A percentile compares a stretch with the other conserved stretches of the same genome.
These are phyloP conservation scores for Lepeophtheirus nordmannii DNA, from an alignment of 2,888 invertebrate genomes.

Conservation along the genomic window DNA sequence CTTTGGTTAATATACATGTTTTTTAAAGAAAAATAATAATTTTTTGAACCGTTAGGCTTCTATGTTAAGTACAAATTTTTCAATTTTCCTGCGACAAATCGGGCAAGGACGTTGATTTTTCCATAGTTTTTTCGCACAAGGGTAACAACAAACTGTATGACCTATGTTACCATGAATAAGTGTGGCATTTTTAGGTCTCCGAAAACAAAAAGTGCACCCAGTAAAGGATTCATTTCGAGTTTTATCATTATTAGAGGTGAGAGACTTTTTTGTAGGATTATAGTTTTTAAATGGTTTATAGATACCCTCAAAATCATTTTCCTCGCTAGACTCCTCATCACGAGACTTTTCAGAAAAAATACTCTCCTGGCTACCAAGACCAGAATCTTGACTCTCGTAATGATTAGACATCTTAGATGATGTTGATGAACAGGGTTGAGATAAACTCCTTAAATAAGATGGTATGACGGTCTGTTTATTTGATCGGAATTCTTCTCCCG, in stretches of 20 bases:
- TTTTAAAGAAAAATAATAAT: too few species aligned
- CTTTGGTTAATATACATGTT: not conserved
- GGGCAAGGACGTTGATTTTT: constrained; percentile 11
- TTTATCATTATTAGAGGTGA: not conserved
- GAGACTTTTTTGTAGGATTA: not conserved
- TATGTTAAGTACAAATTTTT: constrained; percentile 15
- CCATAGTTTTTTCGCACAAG: constrained; percentile 14
- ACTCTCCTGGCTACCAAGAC: not conserved
- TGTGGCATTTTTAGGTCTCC: constrained; percentile 19
- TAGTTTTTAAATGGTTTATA: not conserved
- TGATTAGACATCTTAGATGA: not conserved
- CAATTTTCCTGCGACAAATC: constrained; percentile 16
- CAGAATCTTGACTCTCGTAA: not conserved
- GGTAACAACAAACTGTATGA: constrained; percentile 18
- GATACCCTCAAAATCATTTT: not conserved
- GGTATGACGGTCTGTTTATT: not conserved
- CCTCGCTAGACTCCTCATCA: not conserved
- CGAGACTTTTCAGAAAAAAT: not conserved
- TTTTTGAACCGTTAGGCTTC: not conserved
- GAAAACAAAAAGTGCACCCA: constrained; percentile 13
- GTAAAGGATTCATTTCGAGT: not conserved
- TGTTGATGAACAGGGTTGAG: not conserved
- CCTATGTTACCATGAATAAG: constrained; percentile 20
- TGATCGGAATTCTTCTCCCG: too few species aligned
- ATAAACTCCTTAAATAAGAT: not conserved